These are phyloP conservation scores for Phasia obesa DNA, from an alignment of 2,888 invertebrate genomes.

Conservation along the genomic window DNA sequence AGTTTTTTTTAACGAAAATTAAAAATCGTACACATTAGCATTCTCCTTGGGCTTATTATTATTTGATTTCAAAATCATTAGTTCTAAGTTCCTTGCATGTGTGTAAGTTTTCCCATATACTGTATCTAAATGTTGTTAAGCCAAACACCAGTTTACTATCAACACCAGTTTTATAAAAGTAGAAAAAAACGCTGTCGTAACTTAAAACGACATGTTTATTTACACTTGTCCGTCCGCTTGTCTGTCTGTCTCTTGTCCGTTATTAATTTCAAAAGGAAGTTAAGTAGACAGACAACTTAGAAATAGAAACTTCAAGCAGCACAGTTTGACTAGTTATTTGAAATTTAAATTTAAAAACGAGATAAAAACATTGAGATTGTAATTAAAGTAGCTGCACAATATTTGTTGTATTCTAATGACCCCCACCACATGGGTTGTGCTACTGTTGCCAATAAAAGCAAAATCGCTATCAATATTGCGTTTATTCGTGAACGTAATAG, in stretches of 20 bases:
- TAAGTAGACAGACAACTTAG: constrained; percentile 59
- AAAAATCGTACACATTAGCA: too few relatives aligned
- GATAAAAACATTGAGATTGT: constrained; percentile 28
- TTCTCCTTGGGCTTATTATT: too few relatives aligned
- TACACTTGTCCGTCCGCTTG: constrained; percentile 12
- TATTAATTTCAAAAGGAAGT: constrained; percentile 67
- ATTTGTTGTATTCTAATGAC: constrained; percentile 64
- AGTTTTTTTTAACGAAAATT: too few relatives aligned
- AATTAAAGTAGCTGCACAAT: constrained; percentile 50
- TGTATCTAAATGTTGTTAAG: constrained; percentile 31
- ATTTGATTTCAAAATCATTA: too few relatives aligned
- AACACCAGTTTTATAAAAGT: constrained; percentile 59
- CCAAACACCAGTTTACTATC: constrained; percentile 55
- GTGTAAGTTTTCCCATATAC: background rate
- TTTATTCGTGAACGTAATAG: constrained; percentile 19
- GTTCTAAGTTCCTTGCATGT: background rate
- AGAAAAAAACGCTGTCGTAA: constrained; percentile 11
- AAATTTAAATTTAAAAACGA: constrained; percentile 2
- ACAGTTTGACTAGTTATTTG: constrained; percentile 15
- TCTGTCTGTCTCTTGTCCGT: constrained; percentile 30
- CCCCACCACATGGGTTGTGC: constrained; percentile 17
- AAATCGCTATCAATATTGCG: constrained; percentile 51
- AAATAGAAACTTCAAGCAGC: constrained; percentile 38
- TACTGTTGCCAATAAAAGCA: background rate
- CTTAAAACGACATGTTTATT: constrained; percentile 41